Conservation (phyloP, 2,113 vertebrate species). For the Electrona antarctica region DNA sequence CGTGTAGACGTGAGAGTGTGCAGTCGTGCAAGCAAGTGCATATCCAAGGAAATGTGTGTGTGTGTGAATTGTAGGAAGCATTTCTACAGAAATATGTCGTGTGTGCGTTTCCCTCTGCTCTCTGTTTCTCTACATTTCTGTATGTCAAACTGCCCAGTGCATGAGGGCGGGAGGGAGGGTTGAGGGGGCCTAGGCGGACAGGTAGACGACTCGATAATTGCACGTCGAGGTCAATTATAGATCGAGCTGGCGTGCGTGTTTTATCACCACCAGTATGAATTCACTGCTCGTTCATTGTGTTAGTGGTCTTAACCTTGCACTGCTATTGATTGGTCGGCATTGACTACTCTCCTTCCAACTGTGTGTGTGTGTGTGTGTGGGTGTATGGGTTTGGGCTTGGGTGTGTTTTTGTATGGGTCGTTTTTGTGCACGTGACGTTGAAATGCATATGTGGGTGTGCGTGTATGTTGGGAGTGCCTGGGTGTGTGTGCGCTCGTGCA, state of each 20-base stretch:
- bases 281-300: constrained; percentile 71
- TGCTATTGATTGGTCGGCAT: constrained; percentile 73
- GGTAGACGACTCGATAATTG: constrained; percentile 70
- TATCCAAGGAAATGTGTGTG: background rate
- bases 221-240: constrained; percentile 70
- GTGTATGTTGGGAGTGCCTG: background rate
- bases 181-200: constrained; percentile 26
- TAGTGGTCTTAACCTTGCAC: constrained; percentile 80
- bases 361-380: constrained; percentile 38
- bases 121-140: background rate
- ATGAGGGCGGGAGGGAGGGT: constrained; percentile 27
- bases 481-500: constrained; percentile 29
- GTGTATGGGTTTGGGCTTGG: constrained; percentile 15
- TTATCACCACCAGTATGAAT: constrained; percentile 66
- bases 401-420: constrained; percentile 28
- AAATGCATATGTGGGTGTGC: constrained; percentile 21
- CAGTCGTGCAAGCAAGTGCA: background rate
- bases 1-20: too few species aligned
- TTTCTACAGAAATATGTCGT: background rate
- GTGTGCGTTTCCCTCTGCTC: background rate
- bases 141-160: background rate
- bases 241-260: constrained; percentile 61
- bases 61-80: background rate
- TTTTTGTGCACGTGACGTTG: constrained; percentile 9
- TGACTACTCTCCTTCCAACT: constrained; percentile 60